A percentile compares a stretch with the other conserved stretches of the same genome.
Evolutionary conservation across 2,113 vertebrate genomes (phyloP).

Genomic region (Arizona elegans): DNA sequence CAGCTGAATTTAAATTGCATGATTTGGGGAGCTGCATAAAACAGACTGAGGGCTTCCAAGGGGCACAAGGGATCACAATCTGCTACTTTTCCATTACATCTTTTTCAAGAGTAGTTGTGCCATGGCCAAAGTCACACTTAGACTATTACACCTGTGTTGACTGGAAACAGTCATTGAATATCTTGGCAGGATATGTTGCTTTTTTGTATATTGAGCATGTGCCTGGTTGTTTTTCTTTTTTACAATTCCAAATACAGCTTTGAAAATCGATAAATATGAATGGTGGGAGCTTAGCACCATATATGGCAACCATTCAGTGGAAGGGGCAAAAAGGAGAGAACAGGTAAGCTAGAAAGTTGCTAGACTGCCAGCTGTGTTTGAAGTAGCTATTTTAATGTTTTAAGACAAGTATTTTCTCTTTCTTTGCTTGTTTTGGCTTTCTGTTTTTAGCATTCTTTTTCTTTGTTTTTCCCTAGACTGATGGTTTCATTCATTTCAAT

Average conservation of each 20-base stretch:
- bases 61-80: background rate
- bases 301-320: background rate
- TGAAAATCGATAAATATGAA: background rate
- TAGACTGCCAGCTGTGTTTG: constrained; percentile 23
- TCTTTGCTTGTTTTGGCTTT: background rate
- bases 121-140: background rate
- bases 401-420: background rate
- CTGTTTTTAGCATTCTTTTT: background rate
- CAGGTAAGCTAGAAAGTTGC: background rate
- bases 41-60: background rate
- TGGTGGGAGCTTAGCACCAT: background rate
- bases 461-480: background rate
- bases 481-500: background rate
- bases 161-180: background rate
- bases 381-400: background rate
- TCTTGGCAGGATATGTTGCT: background rate
- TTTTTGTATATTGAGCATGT: background rate
- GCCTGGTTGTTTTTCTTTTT: background rate
- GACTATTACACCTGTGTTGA: background rate
- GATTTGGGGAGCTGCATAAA: background rate
- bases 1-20: background rate
- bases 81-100: background rate
- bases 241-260: background rate
- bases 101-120: background rate
- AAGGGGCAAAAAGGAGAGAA: background rate